Percentiles rank a stretch among this genome's conserved stretches.
These are phyloP conservation scores for Corythoichthys haematopterus DNA, from an alignment of 2,113 vertebrate species.

Conservation along the genomic window DNA sequence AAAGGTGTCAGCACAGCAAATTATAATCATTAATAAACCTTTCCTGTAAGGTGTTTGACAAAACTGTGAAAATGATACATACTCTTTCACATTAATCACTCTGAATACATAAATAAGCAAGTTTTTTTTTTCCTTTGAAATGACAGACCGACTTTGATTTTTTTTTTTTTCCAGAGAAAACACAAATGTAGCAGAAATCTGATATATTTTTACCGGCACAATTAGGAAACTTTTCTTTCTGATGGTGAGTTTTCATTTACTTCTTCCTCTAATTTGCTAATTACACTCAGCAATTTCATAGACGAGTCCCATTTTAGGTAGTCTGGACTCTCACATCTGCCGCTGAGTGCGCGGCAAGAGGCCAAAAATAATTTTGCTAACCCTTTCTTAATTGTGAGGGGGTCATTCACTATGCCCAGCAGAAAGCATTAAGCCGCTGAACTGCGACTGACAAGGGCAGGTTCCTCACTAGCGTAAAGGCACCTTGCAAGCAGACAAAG, in stretches of 20 bases:
- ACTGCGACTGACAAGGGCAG: constrained; percentile 51
- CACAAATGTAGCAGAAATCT: background rate
- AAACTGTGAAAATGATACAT: constrained; percentile 48
- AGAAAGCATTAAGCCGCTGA: constrained; percentile 58
- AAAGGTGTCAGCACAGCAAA: constrained; percentile 62
- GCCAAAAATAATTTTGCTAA: constrained; percentile 64
- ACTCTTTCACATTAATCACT: constrained; percentile 28
- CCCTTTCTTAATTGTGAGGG: constrained; percentile 63
- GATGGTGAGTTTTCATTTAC: constrained; percentile 2
- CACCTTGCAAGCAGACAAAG: constrained; percentile 39
- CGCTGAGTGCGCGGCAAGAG: constrained; percentile 51
- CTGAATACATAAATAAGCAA: constrained; percentile 14
- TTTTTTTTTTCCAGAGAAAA: constrained; percentile 15
- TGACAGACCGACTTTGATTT: constrained; percentile 17
- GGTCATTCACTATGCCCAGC: constrained; percentile 48
- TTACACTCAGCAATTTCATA: constrained; percentile 34
- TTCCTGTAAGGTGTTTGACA: constrained; percentile 48
- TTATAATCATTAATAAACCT: constrained; percentile 63
- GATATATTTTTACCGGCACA: background rate
- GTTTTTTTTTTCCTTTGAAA: constrained; percentile 2
- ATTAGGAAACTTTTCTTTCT: background rate
- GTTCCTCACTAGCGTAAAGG: constrained; percentile 40
- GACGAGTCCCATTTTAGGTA: constrained; percentile 42
- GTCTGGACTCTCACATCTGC: constrained; percentile 36
- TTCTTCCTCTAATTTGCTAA: constrained; percentile 30